Evolutionary conservation across 2,888 invertebrate genomes (phyloP), one percentile per base, ranked within the genome.

Genomic region (Watsonalla cultraria): DNA sequence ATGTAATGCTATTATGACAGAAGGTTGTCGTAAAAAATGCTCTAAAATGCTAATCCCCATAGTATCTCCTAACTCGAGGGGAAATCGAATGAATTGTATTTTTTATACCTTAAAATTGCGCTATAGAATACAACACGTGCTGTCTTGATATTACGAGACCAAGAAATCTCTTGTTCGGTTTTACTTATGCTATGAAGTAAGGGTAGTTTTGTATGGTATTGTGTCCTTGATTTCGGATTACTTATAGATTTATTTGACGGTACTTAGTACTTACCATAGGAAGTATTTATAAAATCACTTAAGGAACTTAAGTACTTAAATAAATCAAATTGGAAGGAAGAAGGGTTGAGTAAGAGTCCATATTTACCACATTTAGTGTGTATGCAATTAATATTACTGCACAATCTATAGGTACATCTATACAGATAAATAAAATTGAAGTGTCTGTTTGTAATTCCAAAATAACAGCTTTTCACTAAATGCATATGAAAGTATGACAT

Each of bases 71-170:
- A 59, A 55, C 51, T 39, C 51, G 54, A 34, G 13, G 35, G 48
- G 37, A 2, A 15, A 65, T 42, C 42, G 70, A 67, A 66, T 66
- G 73, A 62, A 66, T 78, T 80, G 75, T 78, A 80, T 82, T 81
- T 79, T 78, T 77, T 69, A 39, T 55, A 53, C 61, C 62, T 70
- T 75, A 65, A 75, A 80, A 84, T 82, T 80, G 78, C 76, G 72
- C 75, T 66, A 78, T 78, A 78, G 74, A 78, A 74, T 60, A 61
- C 59, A 77, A 86, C 90, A 89, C 88, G 90, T 89, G 90, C 86
- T 82, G 76, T 74, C 75, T 76, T 74, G 79, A 80, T 81, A 85
- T 82, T 80, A 81, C 76, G 74, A 67, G 72, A 64, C 66, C 65
- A 60, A 58, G 65, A 64, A 14, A 59, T 59, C 62, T 64, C 68